Evolutionary conservation across 1,140 invertebrate species (phyloP), one percentile per base, ranked within the genome.

Genomic region (Arion vulgaris): DNA sequence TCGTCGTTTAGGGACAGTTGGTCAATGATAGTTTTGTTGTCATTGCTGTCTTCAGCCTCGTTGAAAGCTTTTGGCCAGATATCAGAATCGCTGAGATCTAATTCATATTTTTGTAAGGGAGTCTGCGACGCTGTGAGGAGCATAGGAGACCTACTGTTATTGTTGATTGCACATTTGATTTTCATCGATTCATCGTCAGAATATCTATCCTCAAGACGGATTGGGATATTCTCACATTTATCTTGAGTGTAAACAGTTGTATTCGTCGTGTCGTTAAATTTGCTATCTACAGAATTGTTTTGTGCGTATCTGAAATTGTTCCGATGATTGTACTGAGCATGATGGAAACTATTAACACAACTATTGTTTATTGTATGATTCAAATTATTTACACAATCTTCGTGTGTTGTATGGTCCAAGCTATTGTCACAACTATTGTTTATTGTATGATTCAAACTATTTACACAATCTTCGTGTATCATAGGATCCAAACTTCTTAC

Each of bases 41-140:
- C 36, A 17, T 2, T 23, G 32, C 36, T 34, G 62, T 0, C 73
- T 36, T 51, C 45, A 1, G 79, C 83, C 4, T 51, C 49, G 34
- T 72, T 75, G 28, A 82, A 84, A 1, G 79, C 68, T 49, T 85
- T 85, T 39, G 53, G 80, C 84, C 84, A 85, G 0, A 85, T 80
- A 0, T 81, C 84, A 2, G 80, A 62, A 5, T 85, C 84, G 1
- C 49, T 68, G 11, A 76, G 36, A 15, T 77, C 84, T 81, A 80
- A 85, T 32, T 80, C 80, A 69, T 82, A 85, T 66, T 76, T 85
- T 19, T 76, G 38, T 26, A 69, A 77, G 4, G 81, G 81, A 13
- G 76, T 80, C 9, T 76, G 84, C 4, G 84, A 82, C 13, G 82
- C 41, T 2, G 76, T 80, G 38, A 76, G 49, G n/a, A 76, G 57